Evolutionary conservation across 2,797 vertebrate genomes (phyloP).

Genomic region (Macroramphosus scolopax): DNA sequence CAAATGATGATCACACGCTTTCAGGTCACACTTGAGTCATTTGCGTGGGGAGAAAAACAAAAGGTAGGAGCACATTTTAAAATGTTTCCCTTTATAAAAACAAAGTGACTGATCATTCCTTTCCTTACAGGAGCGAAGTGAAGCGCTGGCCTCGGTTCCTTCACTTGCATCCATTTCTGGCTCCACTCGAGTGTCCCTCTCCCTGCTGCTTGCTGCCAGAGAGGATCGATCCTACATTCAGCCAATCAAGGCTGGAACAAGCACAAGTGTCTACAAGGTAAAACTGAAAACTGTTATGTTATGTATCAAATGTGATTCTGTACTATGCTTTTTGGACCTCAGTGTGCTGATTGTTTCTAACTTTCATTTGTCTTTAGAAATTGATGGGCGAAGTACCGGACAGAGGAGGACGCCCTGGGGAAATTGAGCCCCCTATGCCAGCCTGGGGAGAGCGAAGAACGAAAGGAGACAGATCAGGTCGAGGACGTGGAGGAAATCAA

Average conservation of each 20-base stretch:
- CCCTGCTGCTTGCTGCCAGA: conserved; percentile 82
- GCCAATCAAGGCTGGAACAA: conserved; percentile 76
- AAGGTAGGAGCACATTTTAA: too few relatives aligned
- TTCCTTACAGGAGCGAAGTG: conserved; percentile 68
- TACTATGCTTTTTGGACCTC: not conserved
- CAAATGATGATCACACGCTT: conserved; percentile 86
- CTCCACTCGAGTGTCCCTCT: conserved; percentile 68
- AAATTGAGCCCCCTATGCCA: conserved; percentile 89
- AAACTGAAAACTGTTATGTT: not conserved
- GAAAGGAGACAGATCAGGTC: conserved; percentile 57
- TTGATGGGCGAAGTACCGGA: conserved; percentile 87
- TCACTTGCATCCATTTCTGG: conserved; percentile 49
- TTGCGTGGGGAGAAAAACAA: conserved; percentile 86
- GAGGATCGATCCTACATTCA: conserved; percentile 82
- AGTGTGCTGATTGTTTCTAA: not conserved
- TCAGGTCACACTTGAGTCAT: conserved; percentile 84
- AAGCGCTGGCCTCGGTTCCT: conserved; percentile 69
- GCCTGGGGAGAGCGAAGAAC: conserved; percentile 74
- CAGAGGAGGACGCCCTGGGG: conserved; percentile 85
- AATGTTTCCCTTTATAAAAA: too few relatives aligned
- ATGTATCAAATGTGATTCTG: not conserved
- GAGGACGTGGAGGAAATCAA: conserved; percentile 50
- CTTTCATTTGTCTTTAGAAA: conserved; percentile 60
- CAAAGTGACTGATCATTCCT: too few relatives aligned
- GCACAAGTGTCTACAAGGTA: conserved; percentile 84